Base-by-base conservation (phyloP, 2,888 invertebrate genomes). In the Eupithecia tripunctaria region DNA sequence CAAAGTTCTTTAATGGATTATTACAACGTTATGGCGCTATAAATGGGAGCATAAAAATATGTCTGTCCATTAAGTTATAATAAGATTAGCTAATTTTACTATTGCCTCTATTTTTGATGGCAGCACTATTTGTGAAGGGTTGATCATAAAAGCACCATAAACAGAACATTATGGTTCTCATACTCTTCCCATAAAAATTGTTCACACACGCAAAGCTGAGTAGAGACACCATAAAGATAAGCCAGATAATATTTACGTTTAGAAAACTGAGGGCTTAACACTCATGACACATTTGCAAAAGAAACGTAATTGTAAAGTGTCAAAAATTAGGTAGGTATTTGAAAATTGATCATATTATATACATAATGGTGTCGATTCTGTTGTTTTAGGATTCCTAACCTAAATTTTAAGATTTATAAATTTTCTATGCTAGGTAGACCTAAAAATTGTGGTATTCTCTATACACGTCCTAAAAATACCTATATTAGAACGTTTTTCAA, bases 121-220 rank as follows among this genome's bases (percentile, higher is more conserved):
- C 32, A 18, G 32, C 8, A 18, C 32, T 18, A 62, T 29, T n/a
- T 62, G 18, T 43, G n/a, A 6, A 32, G n/a, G 32, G 62, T 62
- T 62, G n/a, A 60, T 60, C 25, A 60, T 60, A 60, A 60, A 29
- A 60, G 29, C 29, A 29, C 32, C 62, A 63, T 63, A 63, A 63
- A 63, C 62, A n/a, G n/a, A 32, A 15, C 32, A 63, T 32, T 15
- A 36, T 21, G 21, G 10, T 51, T n/a, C 36, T 63, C 6, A 15
- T 27, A 59, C 14, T 38, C 21, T 38, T 41, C 64, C n/a, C 64
- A 64, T 64, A 41, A 25, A 38, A 41, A 3, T 25, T 25, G 21
- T 10, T n/a, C n/a, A 64, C 38, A 64, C 64, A 64, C 38, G 64
- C 64, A 8, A 64, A 6, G 21, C 25, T 41, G 38, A 36, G 38